Evolutionary conservation across 2,888 invertebrate species (phyloP).

Genomic region (Caenorhabditis macrosperma): DNA sequence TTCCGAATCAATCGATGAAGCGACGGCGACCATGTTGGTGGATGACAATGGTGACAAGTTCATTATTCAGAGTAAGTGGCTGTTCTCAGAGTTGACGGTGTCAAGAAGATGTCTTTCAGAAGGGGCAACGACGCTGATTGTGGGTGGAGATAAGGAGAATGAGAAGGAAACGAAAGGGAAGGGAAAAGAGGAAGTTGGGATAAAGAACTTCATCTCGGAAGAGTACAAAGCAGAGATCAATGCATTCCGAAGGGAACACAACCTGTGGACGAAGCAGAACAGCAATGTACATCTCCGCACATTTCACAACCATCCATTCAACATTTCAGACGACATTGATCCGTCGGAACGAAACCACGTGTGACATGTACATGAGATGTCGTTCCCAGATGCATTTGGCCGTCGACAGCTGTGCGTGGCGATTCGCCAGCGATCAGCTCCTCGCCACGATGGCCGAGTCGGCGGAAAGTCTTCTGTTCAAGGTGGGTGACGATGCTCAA

Average conservation of each 20-base stretch:
- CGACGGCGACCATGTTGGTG: constrained; percentile 41
- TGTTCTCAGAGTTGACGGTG: background rate
- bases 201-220: constrained; percentile 58
- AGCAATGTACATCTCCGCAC: too few relatives aligned
- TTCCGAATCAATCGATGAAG: constrained; percentile 50
- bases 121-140: constrained; percentile 61
- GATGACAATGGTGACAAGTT: constrained; percentile 66
- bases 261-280: constrained; percentile 50
- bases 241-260: constrained; percentile 60
- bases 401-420: constrained; percentile 71
- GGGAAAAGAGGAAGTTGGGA: constrained; percentile 19
- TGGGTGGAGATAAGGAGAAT: constrained; percentile 51
- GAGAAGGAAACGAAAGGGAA: constrained; percentile 26
- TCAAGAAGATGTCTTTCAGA: constrained; percentile 46
- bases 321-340: constrained; percentile 38
- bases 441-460: constrained; percentile 68
- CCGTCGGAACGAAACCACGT: constrained; percentile 66
- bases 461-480: constrained; percentile 70
- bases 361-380: constrained; percentile 72
- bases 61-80: constrained; percentile 56
- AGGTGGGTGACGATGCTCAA: constrained; percentile 13
- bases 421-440: constrained; percentile 66
- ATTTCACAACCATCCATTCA: too few relatives aligned
- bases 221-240: constrained; percentile 67
- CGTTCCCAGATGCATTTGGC: constrained; percentile 72